A percentile compares a stretch with the other conserved stretches of the same genome.
These are phyloP conservation scores for Anoura caudifer DNA, from an alignment of 2,113 vertebrate genomes.

Conservation along the genomic window DNA sequence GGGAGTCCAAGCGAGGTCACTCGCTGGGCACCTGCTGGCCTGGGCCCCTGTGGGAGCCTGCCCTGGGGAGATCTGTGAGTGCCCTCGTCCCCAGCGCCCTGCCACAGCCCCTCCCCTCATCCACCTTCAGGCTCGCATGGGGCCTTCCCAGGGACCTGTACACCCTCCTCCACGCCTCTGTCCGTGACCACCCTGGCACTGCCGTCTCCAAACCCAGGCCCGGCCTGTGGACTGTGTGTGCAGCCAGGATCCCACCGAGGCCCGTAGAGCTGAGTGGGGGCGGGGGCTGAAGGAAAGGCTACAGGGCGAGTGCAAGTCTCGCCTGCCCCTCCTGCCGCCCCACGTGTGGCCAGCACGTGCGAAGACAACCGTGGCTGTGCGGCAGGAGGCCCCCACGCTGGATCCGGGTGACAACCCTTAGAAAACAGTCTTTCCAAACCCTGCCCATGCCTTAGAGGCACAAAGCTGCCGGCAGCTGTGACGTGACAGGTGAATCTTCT, in stretches of 20 bases:
- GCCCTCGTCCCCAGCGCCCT: not conserved
- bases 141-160: fast-evolving
- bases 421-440: not conserved
- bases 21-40: not conserved
- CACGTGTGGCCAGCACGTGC: not conserved
- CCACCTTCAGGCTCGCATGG: fast-evolving
- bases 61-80: not conserved
- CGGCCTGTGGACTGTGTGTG: not conserved
- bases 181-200: not conserved
- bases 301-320: not conserved
- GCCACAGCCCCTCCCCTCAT: fast-evolving
- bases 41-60: not conserved
- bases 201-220: not conserved
- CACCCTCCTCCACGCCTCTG: not conserved
- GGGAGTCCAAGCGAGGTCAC: not conserved
- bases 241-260: not conserved
- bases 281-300: not conserved
- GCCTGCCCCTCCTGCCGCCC: not conserved
- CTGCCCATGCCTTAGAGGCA: not conserved
- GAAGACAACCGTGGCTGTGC: no score
- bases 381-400: no score
- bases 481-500: not conserved
- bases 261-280: not conserved
- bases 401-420: not conserved
- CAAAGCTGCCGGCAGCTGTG: not conserved